Evolutionary conservation across 2,113 vertebrate species (phyloP).

Genomic region (Pelmatolapia mariae): DNA sequence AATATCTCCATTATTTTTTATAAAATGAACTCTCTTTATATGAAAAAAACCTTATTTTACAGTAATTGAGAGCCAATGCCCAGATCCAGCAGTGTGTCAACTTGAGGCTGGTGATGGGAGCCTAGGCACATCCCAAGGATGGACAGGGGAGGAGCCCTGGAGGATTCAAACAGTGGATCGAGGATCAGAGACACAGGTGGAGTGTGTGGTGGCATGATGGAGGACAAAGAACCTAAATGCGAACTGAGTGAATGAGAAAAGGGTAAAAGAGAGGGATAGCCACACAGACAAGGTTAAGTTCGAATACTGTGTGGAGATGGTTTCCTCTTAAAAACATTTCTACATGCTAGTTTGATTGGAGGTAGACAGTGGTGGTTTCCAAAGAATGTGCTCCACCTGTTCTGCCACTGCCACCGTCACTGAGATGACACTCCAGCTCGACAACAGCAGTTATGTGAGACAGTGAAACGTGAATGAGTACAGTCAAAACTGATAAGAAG

Average conservation of each 20-base stretch:
- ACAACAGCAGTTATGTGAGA: neutral
- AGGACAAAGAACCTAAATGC: neutral
- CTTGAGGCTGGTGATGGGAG: constrained; percentile 2
- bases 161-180: neutral
- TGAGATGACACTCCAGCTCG: neutral
- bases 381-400: neutral
- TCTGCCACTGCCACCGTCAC: fast-evolving
- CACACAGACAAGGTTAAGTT: neutral
- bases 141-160: constrained; percentile 6
- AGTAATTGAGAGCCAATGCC: constrained; percentile 29
- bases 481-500: fast-evolving
- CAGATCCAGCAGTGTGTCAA: neutral
- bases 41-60: neutral
- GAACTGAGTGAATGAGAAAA: fast-evolving
- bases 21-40: neutral
- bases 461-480: neutral
- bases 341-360: neutral
- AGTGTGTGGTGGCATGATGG: constrained; percentile 37
- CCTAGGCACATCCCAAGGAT: neutral
- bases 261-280: neutral
- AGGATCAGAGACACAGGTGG: constrained; percentile 1
- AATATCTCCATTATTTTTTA: too few species aligned
- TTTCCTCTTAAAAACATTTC: neutral
- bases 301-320: neutral
- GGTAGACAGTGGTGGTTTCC: neutral